Percentiles rank a stretch among this genome's conserved stretches.
Evolutionary conservation across 2,888 invertebrate genomes (phyloP).

Genomic region (Margaritifera margaritifera): DNA sequence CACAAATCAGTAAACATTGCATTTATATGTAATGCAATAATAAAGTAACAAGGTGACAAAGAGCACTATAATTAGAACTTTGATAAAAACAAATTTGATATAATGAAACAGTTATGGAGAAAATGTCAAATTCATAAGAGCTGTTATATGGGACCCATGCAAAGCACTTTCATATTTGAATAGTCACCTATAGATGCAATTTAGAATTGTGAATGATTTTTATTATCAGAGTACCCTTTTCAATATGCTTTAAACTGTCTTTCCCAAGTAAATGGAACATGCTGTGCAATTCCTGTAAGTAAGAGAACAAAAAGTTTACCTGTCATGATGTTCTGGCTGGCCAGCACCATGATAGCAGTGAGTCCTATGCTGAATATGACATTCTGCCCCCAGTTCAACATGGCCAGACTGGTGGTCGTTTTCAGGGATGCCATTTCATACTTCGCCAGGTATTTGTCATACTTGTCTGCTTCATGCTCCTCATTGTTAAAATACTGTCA

Average conservation of each 20-base stretch:
- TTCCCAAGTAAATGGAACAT: not conserved
- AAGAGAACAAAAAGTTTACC: conserved; percentile 76
- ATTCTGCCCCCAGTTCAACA: conserved; percentile 97
- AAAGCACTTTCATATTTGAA: no score
- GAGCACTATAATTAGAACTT: no score
- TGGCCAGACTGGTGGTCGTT: conserved; percentile 93
- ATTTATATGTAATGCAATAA: no score
- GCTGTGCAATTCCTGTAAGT: not conserved
- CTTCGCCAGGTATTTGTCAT: conserved; percentile 82
- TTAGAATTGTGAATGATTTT: no score
- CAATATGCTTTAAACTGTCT: not conserved
- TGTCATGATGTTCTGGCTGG: conserved; percentile 88
- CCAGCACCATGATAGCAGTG: conserved; percentile 93
- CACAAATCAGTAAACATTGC: no score
- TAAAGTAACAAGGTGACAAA: no score
- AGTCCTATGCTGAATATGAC: conserved; percentile 95
- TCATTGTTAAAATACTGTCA: conserved; percentile 98
- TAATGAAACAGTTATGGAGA: no score
- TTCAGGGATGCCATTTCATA: conserved; percentile 95
- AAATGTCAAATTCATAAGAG: no score
- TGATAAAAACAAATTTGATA: no score
- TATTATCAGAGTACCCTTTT: no score
- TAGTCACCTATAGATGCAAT: no score
- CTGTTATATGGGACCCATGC: no score
- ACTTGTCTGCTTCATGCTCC: conserved; percentile 90